Evolutionary conservation across 1,140 invertebrate genomes (phyloP), one percentile per base, ranked within the genome.

Genomic region (Agrypnia vestita): DNA sequence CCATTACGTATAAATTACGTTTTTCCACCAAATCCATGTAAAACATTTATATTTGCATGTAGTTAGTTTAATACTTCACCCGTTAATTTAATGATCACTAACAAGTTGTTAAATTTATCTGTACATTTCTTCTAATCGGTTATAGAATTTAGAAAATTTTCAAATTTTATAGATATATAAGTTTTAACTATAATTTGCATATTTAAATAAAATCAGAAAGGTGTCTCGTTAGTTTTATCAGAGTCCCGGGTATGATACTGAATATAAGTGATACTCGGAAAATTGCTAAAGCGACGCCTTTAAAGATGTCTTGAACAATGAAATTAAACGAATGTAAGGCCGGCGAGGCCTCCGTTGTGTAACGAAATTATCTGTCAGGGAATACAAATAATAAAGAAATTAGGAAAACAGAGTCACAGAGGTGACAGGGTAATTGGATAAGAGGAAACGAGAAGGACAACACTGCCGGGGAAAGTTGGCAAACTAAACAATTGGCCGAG

Each of bases 371-470:
- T 59, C 21, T 75, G 35, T 46, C 55, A 61, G 55, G 73, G 21
- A 75, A 75, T 44, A 75, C 53, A 75, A 75, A 75, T 59, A 75
- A 75, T 75, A 55, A 71, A 49, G 67, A 71, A 71, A 71, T 71
- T 35, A 59, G 43, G 56, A 75, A 59, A 75, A 61, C 73, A 61
- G 25, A 75, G 73, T 75, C 73, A 12, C 55, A 75, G 43, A 61
- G 73, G 73, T 75, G 73, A 75, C 73, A 8, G 43, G 25, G 17
- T 75, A 75, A 75, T 75, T 75, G 73, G 53, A 75, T 75, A 75
- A 75, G 25, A 21, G 55, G 35, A 59, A 12, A 61, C 7, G 44
- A 71, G 13, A 15, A 15, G 15, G 11, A 47, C 55, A 44, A 71
- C 17, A 71, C 43, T 47, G 44, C 46, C 15, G 13, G 7, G 9